Evolutionary conservation across 2,888 invertebrate species (phyloP).

Genomic region (Anodontia alba): DNA sequence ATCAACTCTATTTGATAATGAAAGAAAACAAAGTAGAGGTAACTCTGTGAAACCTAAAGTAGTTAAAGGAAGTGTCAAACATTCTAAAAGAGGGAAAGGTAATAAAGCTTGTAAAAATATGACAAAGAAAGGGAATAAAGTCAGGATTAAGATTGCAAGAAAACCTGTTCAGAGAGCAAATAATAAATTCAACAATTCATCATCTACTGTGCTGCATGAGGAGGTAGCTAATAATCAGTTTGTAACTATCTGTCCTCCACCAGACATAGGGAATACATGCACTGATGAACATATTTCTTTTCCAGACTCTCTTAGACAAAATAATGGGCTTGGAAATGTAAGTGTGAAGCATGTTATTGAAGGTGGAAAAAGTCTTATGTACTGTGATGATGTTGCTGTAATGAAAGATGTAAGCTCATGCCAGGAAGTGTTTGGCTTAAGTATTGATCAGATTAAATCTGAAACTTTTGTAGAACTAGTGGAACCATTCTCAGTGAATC

Average conservation of each 20-base stretch:
- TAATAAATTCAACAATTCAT: neutral
- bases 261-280: neutral
- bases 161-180: neutral
- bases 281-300: neutral
- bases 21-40: neutral
- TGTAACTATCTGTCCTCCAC: neutral
- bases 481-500: slow-evolving; percentile 5
- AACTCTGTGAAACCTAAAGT: neutral
- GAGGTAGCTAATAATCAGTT: neutral
- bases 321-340: neutral
- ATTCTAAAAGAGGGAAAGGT: neutral
- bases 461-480: slow-evolving; percentile 13
- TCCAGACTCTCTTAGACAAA: neutral
- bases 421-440: neutral
- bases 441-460: slow-evolving; percentile 8
- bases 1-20: neutral
- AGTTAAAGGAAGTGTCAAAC: neutral
- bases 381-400: slow-evolving; percentile 6
- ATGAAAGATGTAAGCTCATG: slow-evolving; percentile 1
- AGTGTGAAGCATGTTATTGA: neutral
- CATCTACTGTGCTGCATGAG: neutral
- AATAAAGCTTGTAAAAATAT: neutral
- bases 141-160: neutral
- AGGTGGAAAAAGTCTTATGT: slow-evolving; percentile 14
- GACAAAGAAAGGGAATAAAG: slow-evolving; percentile 3